Conservation (phyloP, 2,113 vertebrate species). For the Sinocyclocheilus grahami region DNA sequence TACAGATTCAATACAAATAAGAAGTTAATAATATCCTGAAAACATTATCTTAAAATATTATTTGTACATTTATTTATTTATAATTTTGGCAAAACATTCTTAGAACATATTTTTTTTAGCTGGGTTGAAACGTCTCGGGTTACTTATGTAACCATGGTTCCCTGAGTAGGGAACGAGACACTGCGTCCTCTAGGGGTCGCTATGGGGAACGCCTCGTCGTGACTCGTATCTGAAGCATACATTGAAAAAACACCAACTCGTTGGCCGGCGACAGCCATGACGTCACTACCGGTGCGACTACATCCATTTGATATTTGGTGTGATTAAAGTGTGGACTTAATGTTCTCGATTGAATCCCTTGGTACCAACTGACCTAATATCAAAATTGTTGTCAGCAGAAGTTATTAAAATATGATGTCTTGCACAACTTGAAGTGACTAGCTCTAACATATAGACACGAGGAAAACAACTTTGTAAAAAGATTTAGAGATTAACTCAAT, state of each 20-base stretch:
- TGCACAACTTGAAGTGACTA: not conserved
- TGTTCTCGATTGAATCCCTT: not conserved
- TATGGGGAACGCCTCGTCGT: no score
- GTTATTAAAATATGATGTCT: not conserved
- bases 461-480: not conserved
- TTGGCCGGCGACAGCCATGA: no score
- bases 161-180: no score
- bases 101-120: not conserved
- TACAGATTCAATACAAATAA: no score
- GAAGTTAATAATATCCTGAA: no score
- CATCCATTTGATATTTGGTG: not conserved
- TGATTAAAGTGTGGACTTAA: not conserved
- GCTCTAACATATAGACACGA: not conserved
- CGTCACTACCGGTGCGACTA: no score
- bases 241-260: no score
- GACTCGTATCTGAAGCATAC: no score
- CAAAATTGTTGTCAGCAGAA: not conserved
- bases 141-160: no score
- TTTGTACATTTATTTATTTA: no score
- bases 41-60: no score
- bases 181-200: no score
- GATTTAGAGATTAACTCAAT: not conserved
- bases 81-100: not conserved
- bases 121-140: not conserved
- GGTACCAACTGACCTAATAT: slow-evolving; percentile 3